Base-by-base conservation (phyloP, 2,797 vertebrate species). In the Zenarchopterus dispar region DNA sequence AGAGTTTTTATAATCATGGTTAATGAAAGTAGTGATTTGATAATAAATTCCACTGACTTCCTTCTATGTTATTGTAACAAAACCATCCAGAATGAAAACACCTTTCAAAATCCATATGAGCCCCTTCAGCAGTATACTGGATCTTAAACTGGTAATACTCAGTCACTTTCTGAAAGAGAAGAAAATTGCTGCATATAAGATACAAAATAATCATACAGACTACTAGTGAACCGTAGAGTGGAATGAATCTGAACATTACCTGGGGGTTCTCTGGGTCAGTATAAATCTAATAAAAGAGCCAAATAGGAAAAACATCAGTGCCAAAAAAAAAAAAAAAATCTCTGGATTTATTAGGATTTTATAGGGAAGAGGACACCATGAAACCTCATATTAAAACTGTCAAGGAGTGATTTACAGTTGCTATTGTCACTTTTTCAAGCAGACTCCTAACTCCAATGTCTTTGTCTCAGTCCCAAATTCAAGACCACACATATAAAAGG, bases 71-170 rank as follows among this genome's bases (percentile, higher is more conserved):
- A 51, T 17, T 42, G 16, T 23, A 47, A 56, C 9, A 5, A 2
- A 46, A 61, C 10, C 8, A 9, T 56, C 17, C 31, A 43, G 2
- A 10, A 9, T 1, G 8, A 65, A 42, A 18, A 39, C 28, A 98
- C 97, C 97, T 97, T 88, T 92, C 76, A 59, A 98, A 94, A 69
- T 97, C 94, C 93, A 99, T 89, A 31, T 91, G 68, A 0, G 95
- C 91, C 73, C 97, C 97, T 1, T 80, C 81, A 52, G 80, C 57
- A 17, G 93, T 95, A 60, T 99, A 99, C 60, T 94, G 95, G 90
- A 99, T 95, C 86, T 91, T 95, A 87, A 99, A 99, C 80, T 97
- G 95, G 84, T 99, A 99, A 82, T 92, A 95, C 84, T 99, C 97
- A n/a, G 96, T 98, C 82, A 98, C 90, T 44, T 91, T 95, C 97